These are phyloP conservation scores for Eleginops maclovinus DNA, from an alignment of 2,113 vertebrate species.

Conservation along the genomic window DNA sequence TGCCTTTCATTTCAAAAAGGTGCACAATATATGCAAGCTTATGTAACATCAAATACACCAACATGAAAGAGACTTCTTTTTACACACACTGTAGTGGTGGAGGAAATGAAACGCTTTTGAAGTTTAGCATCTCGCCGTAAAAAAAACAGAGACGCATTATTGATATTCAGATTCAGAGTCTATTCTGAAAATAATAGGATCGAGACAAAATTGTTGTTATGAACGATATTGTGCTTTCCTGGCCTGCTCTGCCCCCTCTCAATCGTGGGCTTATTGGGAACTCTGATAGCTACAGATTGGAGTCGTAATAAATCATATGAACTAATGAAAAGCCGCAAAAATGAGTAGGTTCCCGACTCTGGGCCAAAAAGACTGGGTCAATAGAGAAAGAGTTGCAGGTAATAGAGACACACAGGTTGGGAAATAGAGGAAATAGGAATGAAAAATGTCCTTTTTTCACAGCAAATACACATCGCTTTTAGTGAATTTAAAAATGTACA, in stretches of 20 bases:
- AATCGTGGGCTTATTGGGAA: constrained; percentile 60
- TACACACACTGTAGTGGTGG: constrained; percentile 17
- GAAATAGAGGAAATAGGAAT: constrained; percentile 25
- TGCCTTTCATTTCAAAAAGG: constrained; percentile 69
- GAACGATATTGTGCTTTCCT: constrained; percentile 58
- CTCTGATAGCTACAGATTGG: constrained; percentile 66
- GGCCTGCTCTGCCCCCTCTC: constrained; percentile 52
- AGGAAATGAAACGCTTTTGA: constrained; percentile 34
- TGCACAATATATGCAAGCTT: constrained; percentile 66
- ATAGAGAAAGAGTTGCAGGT: constrained; percentile 48
- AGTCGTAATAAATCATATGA: constrained; percentile 69
- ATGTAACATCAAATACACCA: constrained; percentile 64
- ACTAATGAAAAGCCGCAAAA: constrained; percentile 76
- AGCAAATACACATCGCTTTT: constrained; percentile 41
- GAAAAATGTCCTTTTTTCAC: constrained; percentile 13
- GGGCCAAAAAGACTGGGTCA: constrained; percentile 66
- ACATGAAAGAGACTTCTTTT: constrained; percentile 62
- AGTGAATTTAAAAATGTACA: constrained; percentile 37
- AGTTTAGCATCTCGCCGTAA: constrained; percentile 41
- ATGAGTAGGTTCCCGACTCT: constrained; percentile 63
- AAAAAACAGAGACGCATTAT: constrained; percentile 14
- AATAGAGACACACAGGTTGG: constrained; percentile 49
- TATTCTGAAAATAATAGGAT: constrained; percentile 35
- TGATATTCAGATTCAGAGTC: constrained; percentile 55
- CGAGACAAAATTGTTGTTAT: constrained; percentile 33